Base-by-base conservation (phyloP, 2,797 vertebrate genomes). In the Chloroceryle inda region DNA sequence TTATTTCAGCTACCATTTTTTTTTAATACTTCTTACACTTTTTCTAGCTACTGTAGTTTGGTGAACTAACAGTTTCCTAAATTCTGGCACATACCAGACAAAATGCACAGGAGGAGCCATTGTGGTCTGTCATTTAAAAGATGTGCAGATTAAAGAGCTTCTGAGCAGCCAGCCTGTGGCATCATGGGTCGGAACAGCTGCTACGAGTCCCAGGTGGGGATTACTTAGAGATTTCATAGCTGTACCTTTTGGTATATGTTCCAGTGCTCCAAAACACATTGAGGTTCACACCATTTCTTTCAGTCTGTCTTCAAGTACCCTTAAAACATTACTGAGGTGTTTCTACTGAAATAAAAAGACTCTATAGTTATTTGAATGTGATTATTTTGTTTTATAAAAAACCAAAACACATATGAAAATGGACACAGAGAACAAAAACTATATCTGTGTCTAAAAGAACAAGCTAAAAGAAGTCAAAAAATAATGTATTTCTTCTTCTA, bases 71-170 rank as follows among this genome's bases (percentile, higher is more conserved):
- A 61, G 38, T 62, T 73, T 81, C 62, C 38, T 61, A 81, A 89
- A 24, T 94, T 83, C 47, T n/a, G 16, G 62, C 35, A 81, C 35
- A 6, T 40, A 80, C 73, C 33, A 80, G 50, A 78, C 42, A 77
- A 89, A 92, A 78, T 0, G 0, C 1, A 2, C 53, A 83, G 44
- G 66, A 83, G 31, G 72, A 78, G n/a, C 24, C 12, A 1, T 1
- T 73, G 66, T 24, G 38, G 47, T 71, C 84, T 83, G 35, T 52
- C 78, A 73, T 67, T 89, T 83, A 64, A 80, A 80, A 72, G 56
- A 56, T 23, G 49, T 29, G 68, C 64, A 81, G 63, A 83, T 67
- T 92, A 91, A 89, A 85, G 59, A 77, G 42, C n/a, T 80, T 92
- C 4, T 5, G 81, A 92, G 89, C 52, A 86, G 64, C 49, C 52